Evolutionary conservation across 2,797 vertebrate species (phyloP).

Genomic region (Pampus argenteus): DNA sequence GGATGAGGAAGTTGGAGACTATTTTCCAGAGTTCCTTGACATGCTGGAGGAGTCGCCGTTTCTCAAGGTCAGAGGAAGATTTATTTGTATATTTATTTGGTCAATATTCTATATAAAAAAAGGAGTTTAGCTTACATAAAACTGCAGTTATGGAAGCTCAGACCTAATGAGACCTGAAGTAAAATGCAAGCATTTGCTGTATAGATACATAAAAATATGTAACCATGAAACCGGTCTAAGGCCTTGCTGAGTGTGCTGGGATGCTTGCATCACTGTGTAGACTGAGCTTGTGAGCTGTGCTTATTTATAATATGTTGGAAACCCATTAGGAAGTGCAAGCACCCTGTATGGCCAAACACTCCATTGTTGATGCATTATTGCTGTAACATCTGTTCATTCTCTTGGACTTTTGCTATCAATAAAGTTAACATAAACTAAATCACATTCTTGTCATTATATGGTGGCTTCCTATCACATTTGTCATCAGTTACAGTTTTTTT

Average conservation of each 20-base stretch:
- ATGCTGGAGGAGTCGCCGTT: slow-evolving; percentile 99
- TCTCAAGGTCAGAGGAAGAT: slow-evolving; percentile 88
- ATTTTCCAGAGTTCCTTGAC: slow-evolving; percentile 97
- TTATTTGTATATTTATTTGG: background rate
- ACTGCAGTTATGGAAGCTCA: background rate
- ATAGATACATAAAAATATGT: too few relatives aligned
- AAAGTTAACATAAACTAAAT: background rate
- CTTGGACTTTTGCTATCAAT: background rate
- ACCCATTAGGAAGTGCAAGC: slow-evolving; percentile 12
- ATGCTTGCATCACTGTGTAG: too few relatives aligned
- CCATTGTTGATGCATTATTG: background rate
- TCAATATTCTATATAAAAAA: background rate
- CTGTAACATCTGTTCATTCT: slow-evolving; percentile 28
- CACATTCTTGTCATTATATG: background rate
- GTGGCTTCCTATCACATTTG: background rate
- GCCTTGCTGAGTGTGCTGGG: too few relatives aligned
- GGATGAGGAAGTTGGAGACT: slow-evolving; percentile 98
- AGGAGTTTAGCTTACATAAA: background rate
- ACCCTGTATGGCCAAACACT: background rate
- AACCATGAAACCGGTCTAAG: too few relatives aligned
- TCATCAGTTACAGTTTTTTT: too few relatives aligned
- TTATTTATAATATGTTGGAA: slow-evolving; percentile 6
- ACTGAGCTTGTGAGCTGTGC: too few relatives aligned
- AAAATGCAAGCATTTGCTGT: too few relatives aligned
- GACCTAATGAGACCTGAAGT: background rate